A percentile compares a stretch with the other conserved stretches of the same genome.
Evolutionary conservation across 1,140 invertebrate genomes (phyloP).

Genomic region (Saccostrea cuccullata): DNA sequence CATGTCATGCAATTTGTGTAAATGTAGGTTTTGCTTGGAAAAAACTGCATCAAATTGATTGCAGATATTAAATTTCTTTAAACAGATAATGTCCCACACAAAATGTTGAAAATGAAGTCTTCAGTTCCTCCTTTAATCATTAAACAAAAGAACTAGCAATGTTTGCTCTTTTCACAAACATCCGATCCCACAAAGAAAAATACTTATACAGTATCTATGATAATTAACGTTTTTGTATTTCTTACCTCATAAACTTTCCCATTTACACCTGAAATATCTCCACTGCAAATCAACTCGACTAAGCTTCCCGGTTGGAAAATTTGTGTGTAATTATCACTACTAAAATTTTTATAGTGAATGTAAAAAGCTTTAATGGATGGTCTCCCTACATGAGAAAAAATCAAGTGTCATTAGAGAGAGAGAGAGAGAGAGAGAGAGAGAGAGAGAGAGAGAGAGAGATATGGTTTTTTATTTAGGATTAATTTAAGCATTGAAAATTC

Average conservation of each 20-base stretch:
- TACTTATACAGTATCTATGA: not conserved
- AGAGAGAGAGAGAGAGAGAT: not conserved
- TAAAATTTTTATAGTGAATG: not conserved
- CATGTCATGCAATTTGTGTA: too few species aligned
- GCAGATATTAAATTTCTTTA: too few species aligned
- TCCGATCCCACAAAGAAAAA: too few species aligned
- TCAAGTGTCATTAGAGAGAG: not conserved
- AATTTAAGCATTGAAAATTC: too few species aligned
- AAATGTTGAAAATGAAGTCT: too few species aligned
- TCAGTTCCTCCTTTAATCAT: too few species aligned
- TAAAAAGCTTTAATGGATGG: not conserved
- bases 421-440: not conserved
- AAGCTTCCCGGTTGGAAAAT: not conserved
- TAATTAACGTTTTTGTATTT: not conserved
- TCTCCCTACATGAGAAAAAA: not conserved
- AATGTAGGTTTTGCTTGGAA: too few species aligned
- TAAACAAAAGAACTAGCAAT: too few species aligned
- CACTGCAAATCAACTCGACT: not conserved
- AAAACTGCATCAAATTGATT: too few species aligned
- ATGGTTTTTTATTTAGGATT: too few species aligned
- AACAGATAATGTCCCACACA: too few species aligned
- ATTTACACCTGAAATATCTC: not conserved
- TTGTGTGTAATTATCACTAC: not conserved
- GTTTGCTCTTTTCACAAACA: too few species aligned
- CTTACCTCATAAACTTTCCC: not conserved